These are phyloP conservation scores for Calliphora vomitoria DNA, from an alignment of 2,888 invertebrate species.

Conservation along the genomic window DNA sequence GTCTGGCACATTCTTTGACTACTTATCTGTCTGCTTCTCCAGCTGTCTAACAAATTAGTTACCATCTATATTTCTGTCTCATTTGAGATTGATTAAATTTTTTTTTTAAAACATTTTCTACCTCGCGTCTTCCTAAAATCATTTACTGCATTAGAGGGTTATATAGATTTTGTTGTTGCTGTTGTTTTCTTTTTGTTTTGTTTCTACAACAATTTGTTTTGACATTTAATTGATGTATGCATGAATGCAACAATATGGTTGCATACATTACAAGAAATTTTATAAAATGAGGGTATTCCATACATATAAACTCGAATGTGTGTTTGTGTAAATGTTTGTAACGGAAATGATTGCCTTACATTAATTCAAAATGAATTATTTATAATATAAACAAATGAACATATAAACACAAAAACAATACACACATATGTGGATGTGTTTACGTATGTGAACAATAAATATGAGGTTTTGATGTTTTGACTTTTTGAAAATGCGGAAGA, in stretches of 20 bases:
- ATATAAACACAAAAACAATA: neutral
- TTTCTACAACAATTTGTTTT: slow-evolving; percentile 68
- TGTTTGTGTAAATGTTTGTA: slow-evolving; percentile 42
- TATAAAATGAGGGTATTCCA: slow-evolving; percentile 60
- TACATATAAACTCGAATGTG: neutral
- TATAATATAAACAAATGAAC: slow-evolving; percentile 62
- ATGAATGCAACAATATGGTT: slow-evolving; percentile 61
- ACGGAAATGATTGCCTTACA: slow-evolving; percentile 72
- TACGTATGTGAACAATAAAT: slow-evolving; percentile 17
- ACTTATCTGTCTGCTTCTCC: neutral
- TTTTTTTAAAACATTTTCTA: neutral
- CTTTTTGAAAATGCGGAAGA: slow-evolving; percentile 69
- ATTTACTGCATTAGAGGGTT: slow-evolving; percentile 35
- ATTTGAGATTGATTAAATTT: slow-evolving; percentile 35
- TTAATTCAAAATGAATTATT: slow-evolving; percentile 68
- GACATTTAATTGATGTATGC: slow-evolving; percentile 74
- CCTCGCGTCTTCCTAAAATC: neutral
- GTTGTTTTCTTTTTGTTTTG: slow-evolving; percentile 18
- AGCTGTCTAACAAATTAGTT: slow-evolving; percentile 42
- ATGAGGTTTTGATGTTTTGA: slow-evolving; percentile 63
- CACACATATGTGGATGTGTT: neutral
- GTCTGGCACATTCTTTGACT: neutral
- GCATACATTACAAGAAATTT: slow-evolving; percentile 38
- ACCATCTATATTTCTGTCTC: slow-evolving; percentile 29
- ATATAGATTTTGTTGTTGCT: slow-evolving; percentile 27